Evolutionary conservation across 2,797 vertebrate species (phyloP), one percentile per base, ranked within the genome.

Genomic region (Psittacula echo): DNA sequence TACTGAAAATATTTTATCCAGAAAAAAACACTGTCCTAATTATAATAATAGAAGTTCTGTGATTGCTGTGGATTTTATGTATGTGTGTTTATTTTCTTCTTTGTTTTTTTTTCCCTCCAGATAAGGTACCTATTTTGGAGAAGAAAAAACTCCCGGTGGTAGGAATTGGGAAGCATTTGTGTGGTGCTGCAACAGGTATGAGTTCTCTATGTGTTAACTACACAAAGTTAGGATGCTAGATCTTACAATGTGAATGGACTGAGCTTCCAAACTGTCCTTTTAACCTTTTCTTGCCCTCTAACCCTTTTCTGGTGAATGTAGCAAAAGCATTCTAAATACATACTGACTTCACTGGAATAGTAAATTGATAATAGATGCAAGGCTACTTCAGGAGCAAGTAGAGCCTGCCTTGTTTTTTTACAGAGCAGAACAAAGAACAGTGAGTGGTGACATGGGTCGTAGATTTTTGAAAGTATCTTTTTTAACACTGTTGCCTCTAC

Each of bases 141-240:
- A 96, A 98, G 94, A 98, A 98, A 87, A 97, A 94, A 27, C 94
- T 99, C 23, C 98, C 99, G 4, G 91, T 99, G 45, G 98, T 99
- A 23, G 99, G 98, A 82, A 99, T 99, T 22, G 99, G 99, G 29
- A 99, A 99, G 85, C 99, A 99, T 93, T 95, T 99, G 68, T 99
- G 99, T 97, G 99, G 99, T 86, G 98, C 98, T 24, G 99, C 99
- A 0, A 99, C 99, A 98, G 99, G 99, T 99, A 96, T 42, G 91
- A 87, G 81, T 87, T 53, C 50, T 3, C 4, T 27, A 45, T 47
- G 9, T 51, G 27, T 81, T 74, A 60, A 21, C 22, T 93, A 32
- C 64, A 89, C 53, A 44, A 60, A 47, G 44, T 24, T 14, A 24
- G 29, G 19, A n/a, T 48, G 20, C 20, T 61, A 72, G 75, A 11